Conservation (phyloP, 2,797 vertebrate species). For the Cyprinodon diabolis region DNA sequence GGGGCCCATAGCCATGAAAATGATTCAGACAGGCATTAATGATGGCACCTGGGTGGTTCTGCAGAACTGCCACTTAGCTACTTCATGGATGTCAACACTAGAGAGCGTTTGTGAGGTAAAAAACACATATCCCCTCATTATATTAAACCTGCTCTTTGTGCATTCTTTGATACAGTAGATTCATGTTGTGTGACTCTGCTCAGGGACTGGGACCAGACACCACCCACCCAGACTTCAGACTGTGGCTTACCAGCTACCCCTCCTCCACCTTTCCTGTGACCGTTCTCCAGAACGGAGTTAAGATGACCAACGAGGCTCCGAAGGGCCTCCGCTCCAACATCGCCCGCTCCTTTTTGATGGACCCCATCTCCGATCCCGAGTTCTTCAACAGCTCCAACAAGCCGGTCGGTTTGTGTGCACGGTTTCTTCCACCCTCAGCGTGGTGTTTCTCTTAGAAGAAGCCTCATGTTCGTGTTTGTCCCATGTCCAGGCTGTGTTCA, state of each 20-base stretch:
- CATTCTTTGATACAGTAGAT: background rate
- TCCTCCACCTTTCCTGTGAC: conserved; percentile 90
- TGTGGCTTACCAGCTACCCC: conserved; percentile 94
- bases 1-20: conserved; percentile 89
- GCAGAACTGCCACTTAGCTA: conserved; percentile 93
- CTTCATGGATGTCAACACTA: conserved; percentile 91
- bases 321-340: conserved; percentile 90
- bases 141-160: background rate
- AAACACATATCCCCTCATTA: background rate
- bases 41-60: conserved; percentile 91
- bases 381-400: conserved; percentile 89
- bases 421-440: background rate
- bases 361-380: conserved; percentile 87
- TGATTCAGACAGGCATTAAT: conserved; percentile 86
- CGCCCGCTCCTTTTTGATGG: conserved; percentile 88
- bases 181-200: conserved; percentile 15
- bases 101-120: conserved; percentile 92
- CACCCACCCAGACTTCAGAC: conserved; percentile 89
- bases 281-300: conserved; percentile 91
- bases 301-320: conserved; percentile 93
- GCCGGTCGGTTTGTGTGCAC: conserved; percentile 75
- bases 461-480: conserved; percentile 25
- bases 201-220: conserved; percentile 88
- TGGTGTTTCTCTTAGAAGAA: conserved; percentile 5
- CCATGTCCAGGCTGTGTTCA: conserved; percentile 83